Base-by-base conservation (phyloP, 1,140 invertebrate genomes). In the Potamilus streckersoni region DNA sequence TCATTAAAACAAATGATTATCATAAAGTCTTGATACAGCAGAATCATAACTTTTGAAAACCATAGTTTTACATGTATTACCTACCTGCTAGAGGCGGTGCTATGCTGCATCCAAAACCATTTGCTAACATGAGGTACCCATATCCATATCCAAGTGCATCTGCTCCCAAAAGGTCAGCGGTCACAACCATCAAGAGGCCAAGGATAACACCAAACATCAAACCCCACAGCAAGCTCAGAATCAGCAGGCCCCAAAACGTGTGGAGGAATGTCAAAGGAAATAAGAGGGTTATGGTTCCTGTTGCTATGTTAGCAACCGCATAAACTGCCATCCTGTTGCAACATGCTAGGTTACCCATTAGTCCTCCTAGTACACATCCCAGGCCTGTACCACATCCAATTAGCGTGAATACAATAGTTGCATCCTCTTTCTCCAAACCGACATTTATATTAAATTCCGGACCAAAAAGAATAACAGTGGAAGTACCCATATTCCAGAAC, bases 61-160 rank as follows among this genome's bases (percentile, higher is more conserved):
- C 38, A 49, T 11, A 49, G 11, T 8, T 49, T 49, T 6, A 8
- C 6, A 31, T 49, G 38, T 49, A 49, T 49, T 49, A 84, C 80
- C 64, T 77, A 88, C 87, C 86, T 79, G 84, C 85, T 2, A 86
- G 15, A 15, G 83, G 82, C 55, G 87, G 87, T 68, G 86, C 86
- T 60, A 81, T 58, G 27, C 86, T 83, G 61, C 78, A 71, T 38
- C 87, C 87, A 55, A 87, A 55, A 23, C 87, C 87, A 82, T 87
- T 86, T 31, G 82, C 82, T 56, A 86, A 63, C 84, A 88, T 86
- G 11, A 87, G 72, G 63, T 86, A 86, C 8, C 87, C 87, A 27
- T 85, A 76, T 1, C 80, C 87, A 75, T 83, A 79, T 14, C 81
- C 82, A 14, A 86, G 75, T 56, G 74, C 75, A n/a, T 83, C 74